Percentiles rank a stretch among this genome's conserved stretches.
phyloP scores from a whole-genome alignment of 2,113 vertebrate genomes.

The Sclerurus mexicanus region DNA sequence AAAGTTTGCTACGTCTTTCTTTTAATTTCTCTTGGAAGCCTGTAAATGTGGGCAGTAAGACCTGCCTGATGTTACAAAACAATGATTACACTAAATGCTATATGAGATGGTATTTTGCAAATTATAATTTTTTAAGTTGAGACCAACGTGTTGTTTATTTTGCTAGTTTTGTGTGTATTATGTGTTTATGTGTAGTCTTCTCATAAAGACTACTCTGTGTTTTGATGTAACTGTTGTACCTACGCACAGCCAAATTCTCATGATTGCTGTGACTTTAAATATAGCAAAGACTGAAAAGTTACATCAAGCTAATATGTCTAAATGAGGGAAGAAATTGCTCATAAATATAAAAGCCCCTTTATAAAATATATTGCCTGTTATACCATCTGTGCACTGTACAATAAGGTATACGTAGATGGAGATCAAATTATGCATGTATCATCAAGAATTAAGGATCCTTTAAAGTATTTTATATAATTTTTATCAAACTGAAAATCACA shows the following conservation, averaged over 20 bases:
- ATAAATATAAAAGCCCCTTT: background rate
- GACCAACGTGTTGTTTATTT: background rate
- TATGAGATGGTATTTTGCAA: background rate
- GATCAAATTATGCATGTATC: background rate
- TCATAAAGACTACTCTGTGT: background rate
- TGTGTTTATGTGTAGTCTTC: background rate
- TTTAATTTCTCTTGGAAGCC: background rate
- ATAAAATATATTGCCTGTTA: background rate
- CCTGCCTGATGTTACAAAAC: background rate
- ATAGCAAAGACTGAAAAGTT: background rate
- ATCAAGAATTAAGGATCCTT: background rate
- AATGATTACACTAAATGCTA: background rate
- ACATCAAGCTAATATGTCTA: background rate
- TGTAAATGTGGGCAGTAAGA: background rate
- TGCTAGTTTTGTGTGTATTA: background rate
- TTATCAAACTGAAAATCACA: background rate
- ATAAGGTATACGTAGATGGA: background rate
- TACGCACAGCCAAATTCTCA: background rate
- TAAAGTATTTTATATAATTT: background rate
- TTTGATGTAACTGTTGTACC: background rate
- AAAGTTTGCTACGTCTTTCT: background rate
- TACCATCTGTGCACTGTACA: background rate
- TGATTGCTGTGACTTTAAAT: background rate
- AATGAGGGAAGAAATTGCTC: background rate
- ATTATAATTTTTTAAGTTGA: background rate